Evolutionary conservation across 2,888 invertebrate species (phyloP).

Genomic region (Falcaria lacertinaria): DNA sequence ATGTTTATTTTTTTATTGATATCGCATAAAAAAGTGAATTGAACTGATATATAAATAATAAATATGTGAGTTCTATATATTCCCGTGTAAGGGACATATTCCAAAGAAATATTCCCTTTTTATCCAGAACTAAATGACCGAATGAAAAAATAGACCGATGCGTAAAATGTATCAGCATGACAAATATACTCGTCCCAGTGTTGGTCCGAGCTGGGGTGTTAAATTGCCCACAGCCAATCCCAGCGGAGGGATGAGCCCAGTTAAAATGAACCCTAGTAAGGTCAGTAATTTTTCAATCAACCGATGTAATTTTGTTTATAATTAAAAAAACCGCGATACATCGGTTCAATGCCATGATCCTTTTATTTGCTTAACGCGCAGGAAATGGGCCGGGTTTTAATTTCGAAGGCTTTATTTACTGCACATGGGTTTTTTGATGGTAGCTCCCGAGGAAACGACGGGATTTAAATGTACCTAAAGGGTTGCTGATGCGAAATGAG

Average conservation of each 20-base stretch:
- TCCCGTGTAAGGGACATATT: too few relatives aligned
- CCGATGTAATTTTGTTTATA: conserved; percentile 24
- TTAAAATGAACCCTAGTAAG: conserved; percentile 28
- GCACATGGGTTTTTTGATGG: not conserved
- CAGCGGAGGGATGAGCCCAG: conserved; percentile 15
- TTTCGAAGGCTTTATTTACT: not conserved
- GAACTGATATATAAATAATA: too few relatives aligned
- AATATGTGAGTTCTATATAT: too few relatives aligned
- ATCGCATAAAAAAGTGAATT: too few relatives aligned
- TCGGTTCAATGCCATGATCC: not conserved
- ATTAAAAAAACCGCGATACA: conserved; percentile 15
- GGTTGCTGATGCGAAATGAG: not conserved
- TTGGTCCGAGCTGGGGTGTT: too few relatives aligned
- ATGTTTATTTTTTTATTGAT: too few relatives aligned
- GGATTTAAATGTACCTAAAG: not conserved
- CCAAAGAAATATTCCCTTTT: too few relatives aligned
- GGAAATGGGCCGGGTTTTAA: not conserved
- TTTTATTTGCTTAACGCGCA: not conserved
- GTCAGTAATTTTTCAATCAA: conserved; percentile 17
- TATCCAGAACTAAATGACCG: too few relatives aligned
- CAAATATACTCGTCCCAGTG: too few relatives aligned
- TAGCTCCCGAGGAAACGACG: not conserved
- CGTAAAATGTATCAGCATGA: too few relatives aligned
- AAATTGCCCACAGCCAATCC: conserved; percentile 20
- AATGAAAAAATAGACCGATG: too few relatives aligned